These are phyloP conservation scores for Oriolus oriolus DNA, from an alignment of 2,113 vertebrate genomes.

Conservation along the genomic window DNA sequence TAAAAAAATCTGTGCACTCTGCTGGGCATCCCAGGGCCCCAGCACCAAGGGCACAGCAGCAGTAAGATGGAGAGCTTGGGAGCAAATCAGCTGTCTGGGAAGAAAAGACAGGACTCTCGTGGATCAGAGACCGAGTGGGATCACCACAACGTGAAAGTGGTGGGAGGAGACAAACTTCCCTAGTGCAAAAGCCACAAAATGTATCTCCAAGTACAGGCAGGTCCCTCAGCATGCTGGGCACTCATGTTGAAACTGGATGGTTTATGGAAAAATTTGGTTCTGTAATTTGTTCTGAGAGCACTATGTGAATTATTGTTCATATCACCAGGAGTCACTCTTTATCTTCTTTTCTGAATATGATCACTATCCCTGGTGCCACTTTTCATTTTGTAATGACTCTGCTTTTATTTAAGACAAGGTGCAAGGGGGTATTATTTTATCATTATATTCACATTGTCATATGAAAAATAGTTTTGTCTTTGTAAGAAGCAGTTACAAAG, in stretches of 20 bases:
- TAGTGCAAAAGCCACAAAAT: neutral
- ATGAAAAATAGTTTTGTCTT: neutral
- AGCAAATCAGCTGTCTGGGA: neutral
- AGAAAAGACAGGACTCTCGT: neutral
- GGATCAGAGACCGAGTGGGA: accelerated
- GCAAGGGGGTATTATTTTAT: neutral
- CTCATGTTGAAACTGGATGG: neutral
- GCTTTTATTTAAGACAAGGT: neutral
- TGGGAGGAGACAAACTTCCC: neutral
- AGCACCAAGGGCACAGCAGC: neutral
- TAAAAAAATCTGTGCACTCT: neutral
- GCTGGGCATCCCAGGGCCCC: neutral
- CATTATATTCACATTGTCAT: neutral
- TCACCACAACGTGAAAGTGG: neutral
- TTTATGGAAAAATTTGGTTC: neutral
- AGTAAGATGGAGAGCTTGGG: neutral
- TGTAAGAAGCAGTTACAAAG: neutral
- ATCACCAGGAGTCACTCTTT: neutral
- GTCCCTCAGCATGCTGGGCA: neutral
- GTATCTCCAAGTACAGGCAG: neutral
- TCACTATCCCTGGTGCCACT: neutral
- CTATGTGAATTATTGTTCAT: neutral
- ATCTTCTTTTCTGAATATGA: neutral
- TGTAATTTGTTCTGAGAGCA: neutral
- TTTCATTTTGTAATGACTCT: neutral